Conservation (phyloP, 2,888 invertebrate genomes). For the Phalera bucephala region DNA sequence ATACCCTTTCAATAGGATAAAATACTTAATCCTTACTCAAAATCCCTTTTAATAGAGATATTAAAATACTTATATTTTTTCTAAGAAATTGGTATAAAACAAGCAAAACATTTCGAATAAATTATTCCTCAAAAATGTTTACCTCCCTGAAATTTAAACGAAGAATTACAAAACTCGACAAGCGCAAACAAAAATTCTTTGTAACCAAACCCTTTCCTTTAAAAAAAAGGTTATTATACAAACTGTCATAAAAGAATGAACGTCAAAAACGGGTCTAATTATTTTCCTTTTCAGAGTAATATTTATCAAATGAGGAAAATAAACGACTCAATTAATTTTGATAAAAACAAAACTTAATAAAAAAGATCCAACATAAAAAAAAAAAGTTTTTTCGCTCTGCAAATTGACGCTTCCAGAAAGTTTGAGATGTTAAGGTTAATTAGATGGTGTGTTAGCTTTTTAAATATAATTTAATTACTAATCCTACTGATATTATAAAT, state of each 20-base stretch:
- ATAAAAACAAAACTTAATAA: not conserved
- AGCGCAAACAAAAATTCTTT: not conserved
- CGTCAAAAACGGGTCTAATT: no score
- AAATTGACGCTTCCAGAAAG: not conserved
- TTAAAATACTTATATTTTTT: no score
- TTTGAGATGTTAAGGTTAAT: no score
- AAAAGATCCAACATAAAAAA: not conserved
- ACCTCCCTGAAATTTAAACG: not conserved
- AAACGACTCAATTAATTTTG: not conserved
- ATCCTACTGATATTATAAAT: no score
- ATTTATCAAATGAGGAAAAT: not conserved
- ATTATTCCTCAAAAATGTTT: not conserved
- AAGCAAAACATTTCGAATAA: no score
- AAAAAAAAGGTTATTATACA: not conserved
- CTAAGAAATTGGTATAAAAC: no score
- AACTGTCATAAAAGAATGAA: not conserved
- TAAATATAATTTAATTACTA: no score
- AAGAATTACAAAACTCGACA: conserved; percentile 1
- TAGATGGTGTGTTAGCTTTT: no score
- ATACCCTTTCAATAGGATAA: no score
- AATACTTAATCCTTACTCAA: no score
- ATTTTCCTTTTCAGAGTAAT: no score
- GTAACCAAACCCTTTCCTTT: not conserved
- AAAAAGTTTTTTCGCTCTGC: not conserved
- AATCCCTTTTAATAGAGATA: no score